These are phyloP conservation scores for Tortrix viridana DNA, from an alignment of 2,888 invertebrate genomes.

Conservation along the genomic window DNA sequence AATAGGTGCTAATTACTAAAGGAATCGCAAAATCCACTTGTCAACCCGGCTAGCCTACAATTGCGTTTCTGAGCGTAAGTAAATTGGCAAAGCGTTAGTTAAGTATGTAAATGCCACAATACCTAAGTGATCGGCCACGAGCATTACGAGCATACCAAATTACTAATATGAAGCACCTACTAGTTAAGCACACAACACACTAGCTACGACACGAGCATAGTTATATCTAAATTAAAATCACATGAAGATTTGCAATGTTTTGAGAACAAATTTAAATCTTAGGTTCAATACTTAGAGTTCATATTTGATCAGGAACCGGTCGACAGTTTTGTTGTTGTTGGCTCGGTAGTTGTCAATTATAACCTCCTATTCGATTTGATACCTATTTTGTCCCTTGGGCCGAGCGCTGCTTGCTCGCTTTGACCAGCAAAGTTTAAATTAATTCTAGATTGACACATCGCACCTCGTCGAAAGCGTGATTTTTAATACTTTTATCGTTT, in stretches of 20 bases:
- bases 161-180: conserved; percentile 70
- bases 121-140: conserved; percentile 68
- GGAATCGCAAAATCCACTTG: too few species aligned
- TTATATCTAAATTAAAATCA: conserved; percentile 53
- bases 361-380: conserved; percentile 81
- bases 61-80: conserved; percentile 53
- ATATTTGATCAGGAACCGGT: conserved; percentile 58
- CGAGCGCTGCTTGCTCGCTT: conserved; percentile 72
- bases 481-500: conserved; percentile 57
- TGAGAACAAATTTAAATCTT: conserved; percentile 43
- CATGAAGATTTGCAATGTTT: conserved; percentile 40
- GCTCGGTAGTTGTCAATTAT: conserved; percentile 73
- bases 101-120: conserved; percentile 66
- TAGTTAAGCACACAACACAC: conserved; percentile 69
- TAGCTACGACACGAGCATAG: conserved; percentile 57
- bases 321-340: conserved; percentile 64
- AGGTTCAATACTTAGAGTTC: conserved; percentile 50
- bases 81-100: conserved; percentile 63
- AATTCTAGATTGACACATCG: conserved; percentile 79
- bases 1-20: too few species aligned
- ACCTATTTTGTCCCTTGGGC: conserved; percentile 72
- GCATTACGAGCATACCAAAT: conserved; percentile 64
- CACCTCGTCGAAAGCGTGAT: conserved; percentile 68
- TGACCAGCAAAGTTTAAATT: conserved; percentile 79
- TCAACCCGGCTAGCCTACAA: conserved; percentile 45